Evolutionary conservation across 2,888 invertebrate genomes (phyloP).

Genomic region (Drosophila recens): DNA sequence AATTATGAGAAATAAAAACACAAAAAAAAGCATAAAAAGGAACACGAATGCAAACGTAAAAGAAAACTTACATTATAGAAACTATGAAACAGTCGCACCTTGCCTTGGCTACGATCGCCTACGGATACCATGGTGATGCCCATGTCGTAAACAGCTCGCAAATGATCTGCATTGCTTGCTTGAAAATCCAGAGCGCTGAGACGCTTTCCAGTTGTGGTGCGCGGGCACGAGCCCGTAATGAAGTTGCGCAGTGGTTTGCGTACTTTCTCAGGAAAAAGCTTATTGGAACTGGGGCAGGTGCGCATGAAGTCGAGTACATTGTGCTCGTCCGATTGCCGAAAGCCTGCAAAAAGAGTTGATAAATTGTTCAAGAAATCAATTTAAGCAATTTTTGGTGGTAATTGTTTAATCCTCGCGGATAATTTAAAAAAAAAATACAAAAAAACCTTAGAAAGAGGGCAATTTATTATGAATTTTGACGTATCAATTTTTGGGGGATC

Average conservation of each 20-base stretch:
- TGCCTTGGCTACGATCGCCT: constrained; percentile 89
- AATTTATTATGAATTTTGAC: no score
- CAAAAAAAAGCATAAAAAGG: constrained; percentile 26
- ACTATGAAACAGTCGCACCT: constrained; percentile 96
- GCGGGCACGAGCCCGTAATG: constrained; percentile 92
- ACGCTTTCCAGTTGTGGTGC: constrained; percentile 87
- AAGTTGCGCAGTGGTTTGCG: constrained; percentile 93
- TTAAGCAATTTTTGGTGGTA: no score
- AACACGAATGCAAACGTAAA: constrained; percentile 47
- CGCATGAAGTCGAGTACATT: constrained; percentile 86
- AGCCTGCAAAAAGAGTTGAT: constrained; percentile 80
- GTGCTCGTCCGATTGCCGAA: constrained; percentile 86
- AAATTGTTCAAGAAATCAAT: background rate
- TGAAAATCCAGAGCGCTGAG: constrained; percentile 91
- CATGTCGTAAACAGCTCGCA: constrained; percentile 95
- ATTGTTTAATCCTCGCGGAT: no score
- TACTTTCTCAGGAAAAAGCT: constrained; percentile 93
- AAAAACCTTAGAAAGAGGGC: no score
- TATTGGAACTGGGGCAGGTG: constrained; percentile 94
- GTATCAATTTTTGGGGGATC: no score
- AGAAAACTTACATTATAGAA: constrained; percentile 90
- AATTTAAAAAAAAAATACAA: no score
- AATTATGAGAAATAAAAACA: background rate
- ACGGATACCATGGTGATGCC: constrained; percentile 96
- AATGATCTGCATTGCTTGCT: constrained; percentile 94